Percentiles rank a stretch among this genome's conserved stretches.
Conservation (phyloP, 1,140 invertebrate genomes). For the Nasonia vitripennis region DNA sequence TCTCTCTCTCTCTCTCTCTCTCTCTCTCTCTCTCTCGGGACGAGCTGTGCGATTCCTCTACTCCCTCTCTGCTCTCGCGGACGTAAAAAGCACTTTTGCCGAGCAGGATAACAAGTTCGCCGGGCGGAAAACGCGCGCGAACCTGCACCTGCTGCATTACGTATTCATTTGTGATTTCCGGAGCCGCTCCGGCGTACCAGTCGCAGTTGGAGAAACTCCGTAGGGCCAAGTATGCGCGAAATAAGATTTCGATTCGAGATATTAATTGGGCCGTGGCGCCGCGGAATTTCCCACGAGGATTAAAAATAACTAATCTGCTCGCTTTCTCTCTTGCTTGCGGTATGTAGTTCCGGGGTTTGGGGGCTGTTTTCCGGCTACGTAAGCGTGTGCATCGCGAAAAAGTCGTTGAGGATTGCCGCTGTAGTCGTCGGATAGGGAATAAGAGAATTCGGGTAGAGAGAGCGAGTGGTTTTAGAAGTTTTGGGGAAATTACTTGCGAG, state of each 20-base stretch:
- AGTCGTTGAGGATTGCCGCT: not conserved
- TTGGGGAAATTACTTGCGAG: not conserved
- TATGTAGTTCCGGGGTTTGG: not conserved
- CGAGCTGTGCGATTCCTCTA: not conserved
- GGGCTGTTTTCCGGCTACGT: not conserved
- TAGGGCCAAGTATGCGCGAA: slow-evolving; percentile 59
- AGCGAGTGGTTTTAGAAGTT: slow-evolving; percentile 18
- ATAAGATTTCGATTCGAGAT: slow-evolving; percentile 72
- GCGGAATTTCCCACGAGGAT: slow-evolving; percentile 69
- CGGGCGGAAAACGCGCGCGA: slow-evolving; percentile 48
- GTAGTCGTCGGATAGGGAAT: not conserved
- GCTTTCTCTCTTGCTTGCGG: not conserved
- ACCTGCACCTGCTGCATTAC: slow-evolving; percentile 59
- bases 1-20: no score
- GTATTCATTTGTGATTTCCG: slow-evolving; percentile 71
- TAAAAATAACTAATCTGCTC: slow-evolving; percentile 30
- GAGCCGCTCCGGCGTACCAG: not conserved
- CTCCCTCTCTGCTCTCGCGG: not conserved
- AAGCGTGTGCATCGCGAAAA: not conserved
- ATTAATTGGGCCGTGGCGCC: slow-evolving; percentile 68
- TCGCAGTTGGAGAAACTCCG: slow-evolving; percentile 15
- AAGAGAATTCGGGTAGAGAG: not conserved
- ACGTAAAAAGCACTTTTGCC: slow-evolving; percentile 28
- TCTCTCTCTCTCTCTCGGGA: not conserved
- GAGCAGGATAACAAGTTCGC: slow-evolving; percentile 32